Evolutionary conservation across 2,888 invertebrate genomes (phyloP).

Genomic region (Chloroclysta siterata): DNA sequence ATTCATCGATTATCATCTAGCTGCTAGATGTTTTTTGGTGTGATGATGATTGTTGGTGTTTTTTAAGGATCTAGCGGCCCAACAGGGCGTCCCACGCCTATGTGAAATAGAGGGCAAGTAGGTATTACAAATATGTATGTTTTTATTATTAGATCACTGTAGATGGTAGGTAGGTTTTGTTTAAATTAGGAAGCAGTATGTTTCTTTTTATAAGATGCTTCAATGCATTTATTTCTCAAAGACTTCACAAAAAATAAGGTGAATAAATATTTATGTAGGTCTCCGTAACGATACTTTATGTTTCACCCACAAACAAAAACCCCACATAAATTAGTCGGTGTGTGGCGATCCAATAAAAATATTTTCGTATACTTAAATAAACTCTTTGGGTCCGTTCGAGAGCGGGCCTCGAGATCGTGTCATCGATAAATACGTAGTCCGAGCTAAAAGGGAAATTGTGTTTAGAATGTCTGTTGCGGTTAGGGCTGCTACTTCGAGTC

Average conservation of each 20-base stretch:
- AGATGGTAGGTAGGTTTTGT: too few relatives aligned
- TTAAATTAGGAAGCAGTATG: too few relatives aligned
- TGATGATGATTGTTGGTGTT: too few relatives aligned
- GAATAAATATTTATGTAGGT: slow-evolving; percentile 12
- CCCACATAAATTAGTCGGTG: slow-evolving; percentile 39
- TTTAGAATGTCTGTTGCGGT: slow-evolving; percentile 65
- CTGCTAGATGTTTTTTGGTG: too few relatives aligned
- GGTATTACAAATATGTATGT: too few relatives aligned
- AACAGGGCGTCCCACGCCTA: too few relatives aligned
- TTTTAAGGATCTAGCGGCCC: too few relatives aligned
- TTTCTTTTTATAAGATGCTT: not conserved
- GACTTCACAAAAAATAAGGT: slow-evolving; percentile 2
- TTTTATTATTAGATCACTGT: too few relatives aligned
- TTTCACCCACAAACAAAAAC: slow-evolving; percentile 30
- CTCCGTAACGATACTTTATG: slow-evolving; percentile 25
- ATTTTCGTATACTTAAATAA: slow-evolving; percentile 53
- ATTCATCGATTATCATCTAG: too few relatives aligned
- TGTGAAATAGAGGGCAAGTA: too few relatives aligned
- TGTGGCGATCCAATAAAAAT: slow-evolving; percentile 44
- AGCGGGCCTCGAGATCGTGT: slow-evolving; percentile 62
- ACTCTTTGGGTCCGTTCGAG: slow-evolving; percentile 56
- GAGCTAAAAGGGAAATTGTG: slow-evolving; percentile 81
- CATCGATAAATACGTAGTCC: slow-evolving; percentile 69
- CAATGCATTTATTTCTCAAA: not conserved
- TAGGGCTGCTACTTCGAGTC: slow-evolving; percentile 50